Evolutionary conservation across 2,113 vertebrate species (phyloP), one percentile per base, ranked within the genome.

Genomic region (Gymnogyps californianus): DNA sequence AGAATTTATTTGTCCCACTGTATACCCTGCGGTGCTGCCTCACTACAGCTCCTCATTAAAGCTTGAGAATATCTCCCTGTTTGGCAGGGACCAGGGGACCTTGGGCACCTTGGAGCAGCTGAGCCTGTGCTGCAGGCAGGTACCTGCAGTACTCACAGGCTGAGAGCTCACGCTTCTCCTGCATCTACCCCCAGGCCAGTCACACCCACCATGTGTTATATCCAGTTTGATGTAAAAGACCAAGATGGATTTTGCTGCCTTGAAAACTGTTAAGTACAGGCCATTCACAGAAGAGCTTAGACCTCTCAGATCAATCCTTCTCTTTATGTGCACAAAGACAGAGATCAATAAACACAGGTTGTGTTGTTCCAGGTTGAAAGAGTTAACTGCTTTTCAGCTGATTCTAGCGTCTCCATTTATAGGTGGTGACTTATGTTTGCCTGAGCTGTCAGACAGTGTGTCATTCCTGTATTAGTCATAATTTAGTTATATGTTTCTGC

Each of bases 391-490:
- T 92, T 87, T 87, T 92, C 61, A 67, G 57, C 24, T 91, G 84
- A 69, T 87, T 92, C 66, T 69, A 65, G 11, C 3, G 9, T 81
- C 20, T 95, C 40, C 61, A 40, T 82, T 94, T 89, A 65, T 82
- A 67, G 69, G 28, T 25, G 49, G 32, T 87, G 93, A 87, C 51
- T 95, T 91, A 44, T 9, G 16, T 79, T 93, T 83, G 28, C 40
- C 70, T 87, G 87, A 92, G 65, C 65, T 84, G 92, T 94, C 69
- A 90, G 94, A 92, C 67, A 69, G 69, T 84, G 80, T 95, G 86
- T 91, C 93, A 96, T 93, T 84, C 40, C 49, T 69, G 20, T 87
- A 82, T 97, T 97, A 97, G 83, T 94, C 94, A 89, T 46, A 83
- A 91, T 76, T 91, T 76, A 65, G 38, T 91, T 96, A 67, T 21